A percentile compares a stretch with the other conserved stretches of the same genome.
Evolutionary conservation across 2,113 vertebrate species (phyloP).

Genomic region (Eleginops maclovinus): DNA sequence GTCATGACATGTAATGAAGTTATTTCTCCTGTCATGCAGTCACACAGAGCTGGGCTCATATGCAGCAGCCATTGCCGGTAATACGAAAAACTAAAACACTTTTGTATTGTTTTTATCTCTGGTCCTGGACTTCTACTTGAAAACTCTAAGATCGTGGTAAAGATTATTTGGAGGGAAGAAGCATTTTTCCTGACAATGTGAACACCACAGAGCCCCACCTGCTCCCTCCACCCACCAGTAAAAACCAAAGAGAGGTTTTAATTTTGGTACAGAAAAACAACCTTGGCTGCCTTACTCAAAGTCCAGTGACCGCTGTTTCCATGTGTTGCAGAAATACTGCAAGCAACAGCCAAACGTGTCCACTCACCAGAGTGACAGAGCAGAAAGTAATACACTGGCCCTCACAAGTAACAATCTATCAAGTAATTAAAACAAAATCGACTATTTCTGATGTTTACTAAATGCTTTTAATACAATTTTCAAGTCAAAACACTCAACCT

Average conservation of each 20-base stretch:
- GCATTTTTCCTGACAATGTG: constrained; percentile 5
- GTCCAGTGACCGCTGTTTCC: background rate
- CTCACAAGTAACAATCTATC: background rate
- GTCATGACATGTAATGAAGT: constrained; percentile 73
- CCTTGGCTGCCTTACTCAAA: background rate
- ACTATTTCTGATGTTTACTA: background rate
- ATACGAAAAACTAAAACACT: constrained; percentile 45
- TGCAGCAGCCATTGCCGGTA: constrained; percentile 52
- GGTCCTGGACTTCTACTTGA: background rate
- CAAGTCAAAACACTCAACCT: constrained; percentile 6
- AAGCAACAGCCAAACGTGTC: background rate
- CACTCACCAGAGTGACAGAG: constrained; percentile 1
- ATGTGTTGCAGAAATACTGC: background rate
- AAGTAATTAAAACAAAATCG: no score
- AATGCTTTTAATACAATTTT: constrained; percentile 1
- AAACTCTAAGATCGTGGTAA: constrained; percentile 14
- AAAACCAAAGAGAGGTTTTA: constrained; percentile 13
- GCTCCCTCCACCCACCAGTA: constrained; percentile 57
- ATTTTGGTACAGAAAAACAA: background rate
- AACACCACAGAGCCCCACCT: constrained; percentile 45
- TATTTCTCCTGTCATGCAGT: constrained; percentile 55
- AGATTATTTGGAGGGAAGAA: constrained; percentile 12
- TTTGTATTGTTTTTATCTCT: constrained; percentile 11
- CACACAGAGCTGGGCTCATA: constrained; percentile 36
- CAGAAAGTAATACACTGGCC: background rate